A percentile compares a stretch with the other conserved stretches of the same genome.
Conservation (phyloP, 2,113 vertebrate genomes). For the Actinemys pallida region DNA sequence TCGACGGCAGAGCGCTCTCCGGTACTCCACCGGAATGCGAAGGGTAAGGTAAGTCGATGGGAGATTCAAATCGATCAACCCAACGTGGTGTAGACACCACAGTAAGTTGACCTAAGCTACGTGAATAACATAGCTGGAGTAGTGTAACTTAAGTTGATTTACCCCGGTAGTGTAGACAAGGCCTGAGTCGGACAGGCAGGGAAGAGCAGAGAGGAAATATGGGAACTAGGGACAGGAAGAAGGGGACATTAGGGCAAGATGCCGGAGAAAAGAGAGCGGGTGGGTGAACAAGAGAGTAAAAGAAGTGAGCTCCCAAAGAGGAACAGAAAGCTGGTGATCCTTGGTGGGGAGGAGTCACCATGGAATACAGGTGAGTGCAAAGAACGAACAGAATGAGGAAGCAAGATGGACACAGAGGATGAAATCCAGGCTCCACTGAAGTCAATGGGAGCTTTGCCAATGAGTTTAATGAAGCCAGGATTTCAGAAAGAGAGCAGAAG, state of each 20-base stretch:
- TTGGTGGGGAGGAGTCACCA: neutral
- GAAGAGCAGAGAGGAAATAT: neutral
- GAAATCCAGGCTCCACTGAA: slow-evolving; percentile 2
- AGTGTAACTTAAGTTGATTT: no score
- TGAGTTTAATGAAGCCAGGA: neutral
- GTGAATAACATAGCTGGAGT: no score
- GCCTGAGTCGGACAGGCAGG: neutral
- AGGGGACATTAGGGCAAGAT: rapidly evolving
- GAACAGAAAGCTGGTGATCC: neutral
- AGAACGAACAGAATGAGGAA: neutral
- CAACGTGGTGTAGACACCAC: no score
- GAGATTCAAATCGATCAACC: no score
- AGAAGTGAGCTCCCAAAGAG: neutral
- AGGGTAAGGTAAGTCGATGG: no score
- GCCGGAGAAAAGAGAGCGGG: neutral
- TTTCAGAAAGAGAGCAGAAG: neutral
- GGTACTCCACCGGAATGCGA: no score
- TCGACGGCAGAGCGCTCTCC: no score
- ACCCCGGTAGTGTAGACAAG: no score
- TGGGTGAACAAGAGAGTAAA: neutral
- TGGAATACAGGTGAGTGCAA: neutral
- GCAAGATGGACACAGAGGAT: neutral
- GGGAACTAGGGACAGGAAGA: neutral
- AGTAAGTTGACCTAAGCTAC: no score
- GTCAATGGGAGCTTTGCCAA: neutral